Percentiles rank a stretch among this genome's conserved stretches.
Conservation (phyloP, 1,140 invertebrate species). For the Drosophila paulistorum region DNA sequence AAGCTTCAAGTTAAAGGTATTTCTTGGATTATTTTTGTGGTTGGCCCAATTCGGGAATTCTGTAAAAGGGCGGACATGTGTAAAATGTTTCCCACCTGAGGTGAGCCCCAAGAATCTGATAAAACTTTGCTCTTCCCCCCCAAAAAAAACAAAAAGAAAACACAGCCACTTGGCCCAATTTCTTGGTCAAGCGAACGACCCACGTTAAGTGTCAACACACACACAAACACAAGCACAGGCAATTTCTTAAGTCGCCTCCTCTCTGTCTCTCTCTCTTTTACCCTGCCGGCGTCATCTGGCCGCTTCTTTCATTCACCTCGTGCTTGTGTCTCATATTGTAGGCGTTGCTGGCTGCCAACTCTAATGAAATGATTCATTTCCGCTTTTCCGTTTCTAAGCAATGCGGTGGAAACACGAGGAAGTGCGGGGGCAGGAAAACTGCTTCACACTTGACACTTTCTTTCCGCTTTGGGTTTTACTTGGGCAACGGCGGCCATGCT, state of each 20-base stretch:
- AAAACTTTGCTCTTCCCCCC: background rate
- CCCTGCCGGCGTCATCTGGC: no score
- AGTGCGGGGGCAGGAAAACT: slow-evolving; percentile 17
- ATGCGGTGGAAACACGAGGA: slow-evolving; percentile 12
- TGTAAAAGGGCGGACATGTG: background rate
- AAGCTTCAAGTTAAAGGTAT: background rate
- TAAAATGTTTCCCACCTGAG: slow-evolving; percentile 9
- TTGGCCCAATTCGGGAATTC: background rate
- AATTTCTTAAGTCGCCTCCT: slow-evolving; percentile 68
- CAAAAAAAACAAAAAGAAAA: background rate
- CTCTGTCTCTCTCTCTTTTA: background rate
- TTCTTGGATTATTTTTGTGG: background rate
- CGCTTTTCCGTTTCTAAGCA: slow-evolving; percentile 64
- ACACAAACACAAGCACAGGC: slow-evolving; percentile 40
- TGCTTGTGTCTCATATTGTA: slow-evolving; percentile 72
- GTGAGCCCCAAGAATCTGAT: slow-evolving; percentile 6
- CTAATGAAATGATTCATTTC: slow-evolving; percentile 81
- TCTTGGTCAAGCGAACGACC: slow-evolving; percentile 55
- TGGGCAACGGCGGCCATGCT: slow-evolving; percentile 47
- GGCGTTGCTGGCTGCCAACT: slow-evolving; percentile 69
- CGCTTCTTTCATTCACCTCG: slow-evolving; percentile 26
- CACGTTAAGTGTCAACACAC: slow-evolving; percentile 72
- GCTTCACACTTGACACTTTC: slow-evolving; percentile 71
- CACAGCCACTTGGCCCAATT: slow-evolving; percentile 7
- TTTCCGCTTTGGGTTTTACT: slow-evolving; percentile 59